These are phyloP conservation scores for Euphydryas editha DNA, from an alignment of 2,888 invertebrate species.

Conservation along the genomic window DNA sequence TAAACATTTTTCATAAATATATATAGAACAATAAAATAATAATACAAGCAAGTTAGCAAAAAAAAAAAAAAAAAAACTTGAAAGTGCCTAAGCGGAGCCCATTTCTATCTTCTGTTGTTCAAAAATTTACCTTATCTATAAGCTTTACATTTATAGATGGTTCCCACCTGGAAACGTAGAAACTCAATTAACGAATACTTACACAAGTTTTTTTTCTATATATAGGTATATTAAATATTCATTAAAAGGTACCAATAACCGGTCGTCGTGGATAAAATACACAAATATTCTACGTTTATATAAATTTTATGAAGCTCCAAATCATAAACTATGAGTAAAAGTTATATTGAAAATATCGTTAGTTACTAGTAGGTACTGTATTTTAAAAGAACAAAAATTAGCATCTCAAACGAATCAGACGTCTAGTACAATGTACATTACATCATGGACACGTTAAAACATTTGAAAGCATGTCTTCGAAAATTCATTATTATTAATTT, in stretches of 20 bases:
- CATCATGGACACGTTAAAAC: conserved; percentile 18
- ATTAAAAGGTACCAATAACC: background rate
- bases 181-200: too few relatives aligned
- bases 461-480: conserved; percentile 54
- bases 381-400: conserved; percentile 10
- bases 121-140: too few relatives aligned
- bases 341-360: background rate
- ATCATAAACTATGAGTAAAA: background rate
- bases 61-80: too few relatives aligned
- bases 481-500: conserved; percentile 80
- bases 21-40: too few relatives aligned
- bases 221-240: background rate
- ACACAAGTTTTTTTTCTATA: background rate
- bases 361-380: too few relatives aligned
- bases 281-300: background rate
- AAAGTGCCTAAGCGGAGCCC: too few relatives aligned
- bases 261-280: background rate
- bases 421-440: conserved; percentile 11
- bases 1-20: too few relatives aligned
- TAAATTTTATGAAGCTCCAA: background rate
- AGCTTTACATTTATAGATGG: too few relatives aligned
- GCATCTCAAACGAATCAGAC: background rate
- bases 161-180: too few relatives aligned
- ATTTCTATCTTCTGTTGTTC: too few relatives aligned
- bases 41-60: too few relatives aligned